phyloP scores from a whole-genome alignment of 1,140 invertebrate species.

The Hycleus cichorii region DNA sequence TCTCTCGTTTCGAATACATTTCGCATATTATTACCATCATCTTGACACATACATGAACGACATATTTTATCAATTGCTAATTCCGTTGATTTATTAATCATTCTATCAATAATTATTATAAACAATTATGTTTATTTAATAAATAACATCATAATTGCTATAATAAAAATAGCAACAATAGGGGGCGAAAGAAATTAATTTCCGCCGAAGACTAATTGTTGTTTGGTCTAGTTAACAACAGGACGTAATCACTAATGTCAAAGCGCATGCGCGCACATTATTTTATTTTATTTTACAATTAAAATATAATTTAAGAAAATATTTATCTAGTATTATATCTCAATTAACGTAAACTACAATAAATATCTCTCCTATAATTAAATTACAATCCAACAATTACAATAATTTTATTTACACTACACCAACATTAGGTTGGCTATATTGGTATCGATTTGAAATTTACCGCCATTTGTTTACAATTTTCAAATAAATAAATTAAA shows the following conservation, averaged over 20 bases:
- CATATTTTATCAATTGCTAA: slow-evolving; percentile 36
- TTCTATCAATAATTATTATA: not conserved
- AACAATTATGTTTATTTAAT: not conserved
- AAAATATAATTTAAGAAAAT: too few species aligned
- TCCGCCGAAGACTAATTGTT: not conserved
- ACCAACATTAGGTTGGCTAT: not conserved
- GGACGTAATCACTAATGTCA: slow-evolving; percentile 1
- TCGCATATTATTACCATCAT: slow-evolving; percentile 28
- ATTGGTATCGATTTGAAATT: not conserved
- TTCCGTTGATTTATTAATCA: slow-evolving; percentile 30
- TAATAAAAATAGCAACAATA: slow-evolving; percentile 1
- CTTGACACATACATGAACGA: slow-evolving; percentile 37
- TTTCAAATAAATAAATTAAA: not conserved
- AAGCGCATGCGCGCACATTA: not conserved
- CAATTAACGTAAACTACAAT: not conserved
- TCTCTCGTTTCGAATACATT: slow-evolving; percentile 35
- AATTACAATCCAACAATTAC: not conserved
- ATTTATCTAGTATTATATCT: not conserved
- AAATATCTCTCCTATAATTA: not conserved
- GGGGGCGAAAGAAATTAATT: too few species aligned
- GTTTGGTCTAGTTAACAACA: slow-evolving; percentile 3
- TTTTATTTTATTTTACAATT: too few species aligned
- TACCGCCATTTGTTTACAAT: not conserved
- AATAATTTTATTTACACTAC: not conserved
- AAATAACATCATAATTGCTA: slow-evolving; percentile 8